Evolutionary conservation across 1,140 invertebrate genomes (phyloP).

Genomic region (Diachasma alloeum): DNA sequence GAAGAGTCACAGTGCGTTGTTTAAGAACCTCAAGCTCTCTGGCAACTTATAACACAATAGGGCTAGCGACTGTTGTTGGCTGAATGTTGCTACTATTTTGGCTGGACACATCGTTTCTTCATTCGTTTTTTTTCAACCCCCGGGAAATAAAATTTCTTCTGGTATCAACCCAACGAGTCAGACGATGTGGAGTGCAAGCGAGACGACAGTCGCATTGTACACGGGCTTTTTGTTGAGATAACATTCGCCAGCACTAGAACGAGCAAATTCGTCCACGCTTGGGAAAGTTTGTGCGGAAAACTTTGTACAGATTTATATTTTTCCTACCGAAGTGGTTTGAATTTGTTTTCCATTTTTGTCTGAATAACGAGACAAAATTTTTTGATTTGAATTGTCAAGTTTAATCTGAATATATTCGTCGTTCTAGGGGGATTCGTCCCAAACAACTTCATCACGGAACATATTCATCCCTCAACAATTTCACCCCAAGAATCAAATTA

Average conservation of each 20-base stretch:
- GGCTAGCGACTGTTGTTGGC: not conserved
- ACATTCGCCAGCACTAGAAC: conserved; percentile 6
- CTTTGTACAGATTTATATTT: conserved; percentile 16
- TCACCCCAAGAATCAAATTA: no score
- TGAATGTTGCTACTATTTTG: not conserved
- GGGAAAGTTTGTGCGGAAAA: conserved; percentile 11
- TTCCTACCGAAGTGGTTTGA: not conserved
- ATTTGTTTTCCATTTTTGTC: not conserved
- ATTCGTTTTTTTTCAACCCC: not conserved
- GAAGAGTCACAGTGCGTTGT: not conserved
- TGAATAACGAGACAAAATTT: not conserved
- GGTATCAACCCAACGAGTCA: not conserved
- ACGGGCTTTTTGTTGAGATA: not conserved
- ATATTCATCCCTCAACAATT: no score
- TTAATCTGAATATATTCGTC: no score
- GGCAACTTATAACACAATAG: not conserved
- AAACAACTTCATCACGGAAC: not conserved
- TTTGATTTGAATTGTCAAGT: not conserved
- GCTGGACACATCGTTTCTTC: not conserved
- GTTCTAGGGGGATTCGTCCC: not conserved
- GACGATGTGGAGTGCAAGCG: not conserved
- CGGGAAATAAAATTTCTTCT: not conserved
- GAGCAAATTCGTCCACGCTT: conserved; percentile 16
- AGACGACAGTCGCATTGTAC: not conserved
- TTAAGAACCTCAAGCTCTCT: not conserved